Percentiles rank a stretch among this genome's conserved stretches.
phyloP scores from a whole-genome alignment of 23 tunicate species.

The Trididemnum nubilum region DNA sequence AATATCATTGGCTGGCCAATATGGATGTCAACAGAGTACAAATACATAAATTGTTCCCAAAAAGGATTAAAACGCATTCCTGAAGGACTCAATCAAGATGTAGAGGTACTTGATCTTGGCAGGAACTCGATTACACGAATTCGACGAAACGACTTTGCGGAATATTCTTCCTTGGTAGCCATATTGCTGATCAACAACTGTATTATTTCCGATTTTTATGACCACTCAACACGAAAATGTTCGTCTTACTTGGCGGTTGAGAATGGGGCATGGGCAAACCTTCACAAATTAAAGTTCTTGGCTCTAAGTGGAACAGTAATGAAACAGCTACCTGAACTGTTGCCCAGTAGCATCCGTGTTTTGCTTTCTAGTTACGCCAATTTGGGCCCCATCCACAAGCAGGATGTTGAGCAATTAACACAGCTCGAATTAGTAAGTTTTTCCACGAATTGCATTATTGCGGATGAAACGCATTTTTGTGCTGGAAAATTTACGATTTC shows the following conservation, averaged over 20 bases:
- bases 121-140: neutral
- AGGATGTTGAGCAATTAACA: neutral
- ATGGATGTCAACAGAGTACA: constrained; percentile 9
- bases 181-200: neutral
- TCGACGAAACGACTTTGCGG: neutral
- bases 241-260: neutral
- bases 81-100: neutral
- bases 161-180: neutral
- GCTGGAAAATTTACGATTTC: neutral
- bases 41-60: neutral
- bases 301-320: constrained; percentile 3
- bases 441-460: neutral
- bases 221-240: neutral
- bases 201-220: neutral
- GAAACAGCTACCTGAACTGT: neutral
- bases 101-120: neutral
- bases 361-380: neutral
- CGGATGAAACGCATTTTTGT: neutral
- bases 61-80: constrained; percentile 9
- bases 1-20: neutral
- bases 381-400: neutral
- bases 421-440: neutral
- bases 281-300: neutral
- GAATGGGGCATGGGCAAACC: neutral
- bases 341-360: neutral